Evolutionary conservation across 1,140 invertebrate genomes (phyloP).

Genomic region (Plutomurus gul): DNA sequence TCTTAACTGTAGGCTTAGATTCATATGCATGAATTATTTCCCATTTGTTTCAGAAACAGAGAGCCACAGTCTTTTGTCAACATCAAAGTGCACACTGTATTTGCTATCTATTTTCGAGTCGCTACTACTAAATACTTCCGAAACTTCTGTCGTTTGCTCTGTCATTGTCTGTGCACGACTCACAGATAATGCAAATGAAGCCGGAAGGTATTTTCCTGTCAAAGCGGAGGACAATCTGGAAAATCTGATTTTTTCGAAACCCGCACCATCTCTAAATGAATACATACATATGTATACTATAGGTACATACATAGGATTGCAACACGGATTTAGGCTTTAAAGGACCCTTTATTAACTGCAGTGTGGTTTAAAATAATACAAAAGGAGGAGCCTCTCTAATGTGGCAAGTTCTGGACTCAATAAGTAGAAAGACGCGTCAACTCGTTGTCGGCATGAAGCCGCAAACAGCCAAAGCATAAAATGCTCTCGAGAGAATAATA

Average conservation of each 20-base stretch:
- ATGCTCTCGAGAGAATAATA: slow-evolving; percentile 11
- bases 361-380: not conserved
- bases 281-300: no score
- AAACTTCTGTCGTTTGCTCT: not conserved
- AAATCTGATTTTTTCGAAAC: not conserved
- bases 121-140: not conserved
- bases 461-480: slow-evolving; percentile 16
- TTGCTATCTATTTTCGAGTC: no score
- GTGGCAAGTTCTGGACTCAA: not conserved
- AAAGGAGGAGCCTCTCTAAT: not conserved
- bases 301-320: no score
- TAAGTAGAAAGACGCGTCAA: not conserved
- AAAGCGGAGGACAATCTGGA: not conserved
- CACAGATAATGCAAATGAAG: not conserved
- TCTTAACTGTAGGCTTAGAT: not conserved
- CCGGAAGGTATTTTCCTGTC: slow-evolving; percentile 17
- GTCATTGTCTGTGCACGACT: not conserved
- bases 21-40: slow-evolving; percentile 22
- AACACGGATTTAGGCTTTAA: no score
- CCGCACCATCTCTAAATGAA: not conserved
- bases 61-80: not conserved
- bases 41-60: slow-evolving; percentile 8
- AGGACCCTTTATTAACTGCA: no score
- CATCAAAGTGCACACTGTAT: not conserved
- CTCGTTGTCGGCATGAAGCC: slow-evolving; percentile 18